Conservation (phyloP, 2,888 invertebrate genomes). For the Prosapia bicincta region DNA sequence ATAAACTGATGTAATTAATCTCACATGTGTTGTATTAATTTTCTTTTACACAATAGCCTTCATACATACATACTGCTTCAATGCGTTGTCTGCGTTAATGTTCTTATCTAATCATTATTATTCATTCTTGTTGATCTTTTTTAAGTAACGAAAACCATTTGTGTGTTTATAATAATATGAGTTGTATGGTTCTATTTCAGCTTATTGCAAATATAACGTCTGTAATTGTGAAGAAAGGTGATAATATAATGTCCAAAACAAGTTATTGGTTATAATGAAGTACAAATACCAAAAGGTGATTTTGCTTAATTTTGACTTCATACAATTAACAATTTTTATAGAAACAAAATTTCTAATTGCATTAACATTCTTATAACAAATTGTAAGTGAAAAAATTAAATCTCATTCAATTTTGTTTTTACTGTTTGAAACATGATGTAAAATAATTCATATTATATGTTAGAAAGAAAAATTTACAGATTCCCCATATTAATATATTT, state of each 20-base stretch:
- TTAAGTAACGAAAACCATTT: not conserved
- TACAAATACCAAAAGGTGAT: not conserved
- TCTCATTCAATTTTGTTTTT: no score
- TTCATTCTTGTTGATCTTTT: constrained; percentile 1
- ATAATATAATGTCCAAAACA: not conserved
- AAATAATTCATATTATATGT: no score
- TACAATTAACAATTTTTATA: not conserved
- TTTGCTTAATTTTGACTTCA: not conserved
- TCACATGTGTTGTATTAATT: not conserved
- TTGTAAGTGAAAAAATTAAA: no score
- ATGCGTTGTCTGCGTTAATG: not conserved
- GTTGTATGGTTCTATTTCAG: not conserved
- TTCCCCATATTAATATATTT: no score
- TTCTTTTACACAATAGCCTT: not conserved
- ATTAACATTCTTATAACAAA: no score
- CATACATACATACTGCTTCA: not conserved
- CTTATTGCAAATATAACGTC: not conserved
- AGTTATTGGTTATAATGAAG: not conserved
- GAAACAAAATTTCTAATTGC: no score
- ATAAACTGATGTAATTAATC: not conserved
- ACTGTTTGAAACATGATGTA: no score
- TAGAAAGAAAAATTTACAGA: no score
- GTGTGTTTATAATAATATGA: not conserved
- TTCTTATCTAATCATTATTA: not conserved
- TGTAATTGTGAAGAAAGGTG: constrained; percentile 1